Base-by-base conservation (phyloP, 2,797 vertebrate species). In the Hirundo rustica region DNA sequence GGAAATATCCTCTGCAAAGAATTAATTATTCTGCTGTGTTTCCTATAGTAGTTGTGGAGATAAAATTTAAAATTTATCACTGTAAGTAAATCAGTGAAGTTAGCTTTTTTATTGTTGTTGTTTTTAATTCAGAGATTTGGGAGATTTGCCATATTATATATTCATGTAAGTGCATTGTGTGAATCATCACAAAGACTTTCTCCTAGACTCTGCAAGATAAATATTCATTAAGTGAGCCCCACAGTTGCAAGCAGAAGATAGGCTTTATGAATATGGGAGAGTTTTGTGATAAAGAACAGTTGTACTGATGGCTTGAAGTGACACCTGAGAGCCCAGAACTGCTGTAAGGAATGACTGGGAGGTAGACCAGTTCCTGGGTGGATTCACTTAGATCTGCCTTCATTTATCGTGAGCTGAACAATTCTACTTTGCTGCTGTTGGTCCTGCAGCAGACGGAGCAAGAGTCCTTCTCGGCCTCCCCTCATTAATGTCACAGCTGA, bases 51-150 rank as follows among this genome's bases (percentile, higher is more conserved):
- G 96, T 95, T 96, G 73, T 91, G 58, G 75, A 87, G 91, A 97
- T 96, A 81, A 97, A 96, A 96, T 96, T 96, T 95, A 75, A 96
- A 82, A 51, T 88, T 93, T 96, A 92, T 75, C 74, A 50, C 70
- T 92, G 85, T 95, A 96, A 97, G 96, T 96, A 97, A 95, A 93
- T 97, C 64, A 91, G 78, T 73, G 42, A 94, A 92, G 90, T 89
- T 62, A 44, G 67, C 42, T 55, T 92, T 21, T 20, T n/a, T 82
- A 62, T 72, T 96, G 94, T 96, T 92, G 38, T 95, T 96, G 73
- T 54, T 96, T 97, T 95, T 97, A 97, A 87, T 93, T 97, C 91
- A 94, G 96, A 97, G 93, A 85, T 80, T 95, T 96, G 20, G 8
- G 9, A 42, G 32, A 6, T 4, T 91, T 94, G 84, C 62, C 76